These are phyloP conservation scores for Drepana arcuata DNA, from an alignment of 1,140 invertebrate genomes.

Conservation along the genomic window DNA sequence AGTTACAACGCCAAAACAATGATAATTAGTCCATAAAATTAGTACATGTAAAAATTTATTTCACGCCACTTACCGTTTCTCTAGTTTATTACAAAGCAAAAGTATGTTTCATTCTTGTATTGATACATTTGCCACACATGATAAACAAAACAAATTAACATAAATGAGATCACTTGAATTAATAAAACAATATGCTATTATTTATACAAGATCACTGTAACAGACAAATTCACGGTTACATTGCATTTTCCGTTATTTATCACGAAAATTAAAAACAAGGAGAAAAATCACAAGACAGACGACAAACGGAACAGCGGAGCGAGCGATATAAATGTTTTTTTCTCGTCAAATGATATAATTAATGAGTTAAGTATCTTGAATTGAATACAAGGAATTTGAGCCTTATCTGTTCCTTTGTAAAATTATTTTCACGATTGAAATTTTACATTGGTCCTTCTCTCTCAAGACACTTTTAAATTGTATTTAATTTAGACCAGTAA, in stretches of 20 bases:
- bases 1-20: slow-evolving; percentile 7
- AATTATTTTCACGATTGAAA: no score
- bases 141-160: slow-evolving; percentile 23
- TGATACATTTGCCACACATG: slow-evolving; percentile 57
- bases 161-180: background rate
- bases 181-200: background rate
- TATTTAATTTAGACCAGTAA: no score
- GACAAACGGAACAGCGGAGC: slow-evolving; percentile 23
- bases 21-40: slow-evolving; percentile 11
- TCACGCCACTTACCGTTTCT: slow-evolving; percentile 47
- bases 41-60: slow-evolving; percentile 17
- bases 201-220: background rate
- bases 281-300: slow-evolving; percentile 46
- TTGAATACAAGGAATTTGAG: slow-evolving; percentile 5
- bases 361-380: slow-evolving; percentile 5
- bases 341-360: no score
- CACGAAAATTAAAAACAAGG: slow-evolving; percentile 55
- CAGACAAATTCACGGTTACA: slow-evolving; percentile 27
- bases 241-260: slow-evolving; percentile 63
- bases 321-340: no score
- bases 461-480: no score
- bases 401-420: no score
- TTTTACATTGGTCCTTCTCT: no score
- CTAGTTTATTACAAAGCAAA: slow-evolving; percentile 44
- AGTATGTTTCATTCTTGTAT: slow-evolving; percentile 64